A percentile compares a stretch with the other conserved stretches of the same genome.
phyloP scores from a whole-genome alignment of 2,113 vertebrate species.

The Mionectes macconnelli region DNA sequence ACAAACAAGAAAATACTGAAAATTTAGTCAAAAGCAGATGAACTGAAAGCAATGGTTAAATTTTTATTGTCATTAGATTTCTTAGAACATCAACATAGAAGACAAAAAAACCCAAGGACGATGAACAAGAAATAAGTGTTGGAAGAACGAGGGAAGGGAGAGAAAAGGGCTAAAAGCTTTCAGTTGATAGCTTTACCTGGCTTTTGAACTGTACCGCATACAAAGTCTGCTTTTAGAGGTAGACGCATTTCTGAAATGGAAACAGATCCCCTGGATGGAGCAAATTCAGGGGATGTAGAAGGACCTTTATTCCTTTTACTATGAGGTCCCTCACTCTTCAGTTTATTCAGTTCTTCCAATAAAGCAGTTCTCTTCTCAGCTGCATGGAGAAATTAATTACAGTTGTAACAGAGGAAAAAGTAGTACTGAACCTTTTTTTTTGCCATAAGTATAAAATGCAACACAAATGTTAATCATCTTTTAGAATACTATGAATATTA shows the following conservation, averaged over 20 bases:
- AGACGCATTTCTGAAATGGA: constrained; percentile 88
- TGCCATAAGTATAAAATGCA: background rate
- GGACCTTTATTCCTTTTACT: constrained; percentile 67
- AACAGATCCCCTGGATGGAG: constrained; percentile 86
- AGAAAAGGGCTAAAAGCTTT: background rate
- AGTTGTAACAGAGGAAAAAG: background rate
- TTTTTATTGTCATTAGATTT: background rate
- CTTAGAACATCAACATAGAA: background rate
- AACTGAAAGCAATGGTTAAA: background rate
- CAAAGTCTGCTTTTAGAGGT: constrained; percentile 95
- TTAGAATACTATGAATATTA: background rate
- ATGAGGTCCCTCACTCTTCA: constrained; percentile 81
- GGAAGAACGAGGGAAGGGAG: background rate
- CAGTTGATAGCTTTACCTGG: constrained; percentile 75
- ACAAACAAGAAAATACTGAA: background rate
- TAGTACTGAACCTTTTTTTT: background rate
- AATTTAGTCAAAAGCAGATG: background rate
- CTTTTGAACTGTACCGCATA: constrained; percentile 86
- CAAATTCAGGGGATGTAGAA: constrained; percentile 24
- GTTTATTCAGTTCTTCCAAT: constrained; percentile 83
- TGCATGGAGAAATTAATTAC: constrained; percentile 30
- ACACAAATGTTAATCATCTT: background rate
- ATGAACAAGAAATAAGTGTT: background rate
- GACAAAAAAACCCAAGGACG: accelerated
- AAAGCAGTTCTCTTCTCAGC: constrained; percentile 87